Conservation (phyloP, 2,888 invertebrate genomes). For the Catocala sponsa region DNA sequence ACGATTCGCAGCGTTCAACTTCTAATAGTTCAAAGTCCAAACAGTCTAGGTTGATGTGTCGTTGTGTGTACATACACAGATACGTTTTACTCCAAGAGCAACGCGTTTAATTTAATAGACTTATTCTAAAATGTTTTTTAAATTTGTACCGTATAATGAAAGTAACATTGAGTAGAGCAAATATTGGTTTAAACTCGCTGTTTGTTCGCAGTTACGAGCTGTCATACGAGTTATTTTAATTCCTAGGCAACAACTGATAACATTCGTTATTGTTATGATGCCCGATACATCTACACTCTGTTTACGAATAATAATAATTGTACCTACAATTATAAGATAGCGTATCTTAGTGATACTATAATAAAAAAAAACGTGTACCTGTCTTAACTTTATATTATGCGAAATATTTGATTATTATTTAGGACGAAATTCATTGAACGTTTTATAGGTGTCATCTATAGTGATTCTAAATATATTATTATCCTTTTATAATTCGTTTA, state of each 20-base stretch:
- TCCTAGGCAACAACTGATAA: constrained; percentile 45
- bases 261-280: constrained; percentile 40
- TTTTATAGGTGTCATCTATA: too few relatives aligned
- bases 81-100: too few relatives aligned
- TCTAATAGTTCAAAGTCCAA: too few relatives aligned
- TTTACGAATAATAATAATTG: constrained; percentile 27
- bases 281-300: constrained; percentile 32
- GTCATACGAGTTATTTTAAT: constrained; percentile 29
- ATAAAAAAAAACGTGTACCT: constrained; percentile 13
- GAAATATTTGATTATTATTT: constrained; percentile 9
- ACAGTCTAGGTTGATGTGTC: too few relatives aligned
- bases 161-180: constrained; percentile 24
- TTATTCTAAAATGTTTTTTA: too few relatives aligned
- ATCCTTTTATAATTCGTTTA: too few relatives aligned
- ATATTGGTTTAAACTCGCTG: constrained; percentile 27
- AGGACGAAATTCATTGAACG: too few relatives aligned
- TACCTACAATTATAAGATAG: constrained; percentile 29
- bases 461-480: too few relatives aligned
- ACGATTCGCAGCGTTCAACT: too few relatives aligned
- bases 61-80: too few relatives aligned
- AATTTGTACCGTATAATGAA: constrained; percentile 14
- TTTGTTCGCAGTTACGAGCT: constrained; percentile 17
- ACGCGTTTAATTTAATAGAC: too few relatives aligned
- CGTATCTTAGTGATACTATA: constrained; percentile 38
- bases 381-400: constrained; percentile 10